phyloP scores from a whole-genome alignment of 1,140 invertebrate species.

The Temnothorax nylanderi region DNA sequence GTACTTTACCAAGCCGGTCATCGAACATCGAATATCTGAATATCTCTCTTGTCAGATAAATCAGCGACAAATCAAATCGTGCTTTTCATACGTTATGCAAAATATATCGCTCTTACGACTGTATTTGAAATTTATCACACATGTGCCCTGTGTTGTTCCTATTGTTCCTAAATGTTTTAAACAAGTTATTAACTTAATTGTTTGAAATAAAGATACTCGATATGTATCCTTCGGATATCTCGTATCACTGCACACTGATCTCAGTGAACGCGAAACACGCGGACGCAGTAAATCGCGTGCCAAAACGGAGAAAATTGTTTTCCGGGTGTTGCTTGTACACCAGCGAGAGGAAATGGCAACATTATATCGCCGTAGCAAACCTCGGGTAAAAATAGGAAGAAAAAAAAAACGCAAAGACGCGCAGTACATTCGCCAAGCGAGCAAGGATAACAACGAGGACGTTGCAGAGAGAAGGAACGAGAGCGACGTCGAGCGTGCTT shows the following conservation, averaged over 20 bases:
- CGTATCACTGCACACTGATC: not conserved
- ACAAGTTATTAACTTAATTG: not conserved
- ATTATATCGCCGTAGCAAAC: conserved; percentile 12
- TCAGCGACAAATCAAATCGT: conserved; percentile 14
- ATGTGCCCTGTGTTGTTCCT: not conserved
- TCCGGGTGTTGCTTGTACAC: not conserved
- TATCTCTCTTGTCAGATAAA: conserved; percentile 3
- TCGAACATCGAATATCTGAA: conserved; percentile 14
- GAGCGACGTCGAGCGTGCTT: conserved; percentile 62
- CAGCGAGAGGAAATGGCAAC: conserved; percentile 14
- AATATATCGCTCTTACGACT: not conserved
- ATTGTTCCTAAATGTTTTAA: not conserved
- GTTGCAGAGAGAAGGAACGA: conserved; percentile 37
- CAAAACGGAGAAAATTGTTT: conserved; percentile 32
- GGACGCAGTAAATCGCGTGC: not conserved
- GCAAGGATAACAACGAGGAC: conserved; percentile 27
- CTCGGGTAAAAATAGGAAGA: conserved; percentile 26
- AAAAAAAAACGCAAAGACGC: conserved; percentile 22
- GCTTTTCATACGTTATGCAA: not conserved
- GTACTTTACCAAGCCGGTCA: conserved; percentile 16
- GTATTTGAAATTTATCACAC: conserved; percentile 1
- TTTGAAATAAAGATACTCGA: not conserved
- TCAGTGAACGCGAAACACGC: not conserved
- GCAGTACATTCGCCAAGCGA: not conserved
- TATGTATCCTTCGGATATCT: not conserved